Conservation (phyloP, 1,140 invertebrate species). For the Atta texana region DNA sequence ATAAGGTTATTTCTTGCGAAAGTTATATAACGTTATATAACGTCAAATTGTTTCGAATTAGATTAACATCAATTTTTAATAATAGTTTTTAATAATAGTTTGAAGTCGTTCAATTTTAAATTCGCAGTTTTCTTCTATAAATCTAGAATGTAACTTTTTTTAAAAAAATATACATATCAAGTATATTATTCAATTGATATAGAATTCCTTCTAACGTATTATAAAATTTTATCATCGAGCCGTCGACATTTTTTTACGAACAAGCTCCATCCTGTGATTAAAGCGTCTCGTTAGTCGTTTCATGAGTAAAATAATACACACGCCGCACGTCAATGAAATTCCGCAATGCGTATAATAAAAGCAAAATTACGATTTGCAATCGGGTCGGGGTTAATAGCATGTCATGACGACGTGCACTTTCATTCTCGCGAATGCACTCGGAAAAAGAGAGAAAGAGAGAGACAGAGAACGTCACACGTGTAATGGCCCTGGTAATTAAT, state of each 20-base stretch:
- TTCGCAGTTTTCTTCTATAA: neutral
- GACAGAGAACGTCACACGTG: constrained; percentile 11
- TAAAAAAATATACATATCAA: too few relatives aligned
- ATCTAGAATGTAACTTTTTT: too few relatives aligned
- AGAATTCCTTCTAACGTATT: neutral
- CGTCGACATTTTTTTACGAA: neutral
- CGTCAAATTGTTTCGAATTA: neutral
- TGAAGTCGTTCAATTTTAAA: neutral
- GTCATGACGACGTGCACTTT: constrained; percentile 36
- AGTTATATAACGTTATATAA: too few relatives aligned
- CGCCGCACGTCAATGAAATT: constrained; percentile 5
- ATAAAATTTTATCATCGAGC: neutral
- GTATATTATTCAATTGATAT: neutral
- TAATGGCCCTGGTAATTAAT: constrained; percentile 57
- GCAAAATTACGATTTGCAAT: constrained; percentile 18
- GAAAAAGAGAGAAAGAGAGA: constrained; percentile 4
- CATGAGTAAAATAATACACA: constrained; percentile 18
- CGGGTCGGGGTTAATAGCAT: constrained; percentile 44
- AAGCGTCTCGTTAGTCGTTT: constrained; percentile 26
- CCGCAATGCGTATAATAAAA: constrained; percentile 18
- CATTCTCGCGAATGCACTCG: neutral
- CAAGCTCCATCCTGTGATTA: neutral
- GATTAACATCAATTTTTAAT: neutral
- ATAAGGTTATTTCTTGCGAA: too few relatives aligned
- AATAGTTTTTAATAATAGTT: neutral